Evolutionary conservation across 2,888 invertebrate genomes (phyloP), one percentile per base, ranked within the genome.

Genomic region (Anagyrus pseudococci): DNA sequence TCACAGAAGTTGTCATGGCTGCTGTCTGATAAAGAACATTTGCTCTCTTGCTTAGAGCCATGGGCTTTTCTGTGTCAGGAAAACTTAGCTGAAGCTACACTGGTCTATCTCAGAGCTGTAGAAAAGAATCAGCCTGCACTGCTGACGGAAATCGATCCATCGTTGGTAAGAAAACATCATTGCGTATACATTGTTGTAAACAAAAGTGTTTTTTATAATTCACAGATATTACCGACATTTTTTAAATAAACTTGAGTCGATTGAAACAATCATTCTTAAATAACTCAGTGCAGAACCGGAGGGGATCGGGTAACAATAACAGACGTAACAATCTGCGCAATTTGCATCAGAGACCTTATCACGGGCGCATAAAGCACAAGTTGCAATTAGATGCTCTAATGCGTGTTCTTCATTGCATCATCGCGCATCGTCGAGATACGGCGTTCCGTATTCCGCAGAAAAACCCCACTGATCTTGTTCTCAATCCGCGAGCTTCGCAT

Each of bases 41-140:
- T 89, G 48, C 78, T 83, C 43, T 81, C 83, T 25, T 88, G 87
- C 71, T 87, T 88, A 68, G 82, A 83, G 65, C 75, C 83, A 53
- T 81, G 83, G 73, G 86, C 89, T 19, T 88, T 86, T 76, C 76
- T 89, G 59, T 83, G 86, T 49, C 86, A 87, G 73, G 83, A 85
- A 68, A 81, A 82, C 61, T 86, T 87, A 75, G 83, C 86, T 15
- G 87, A 87, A 71, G 86, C 87, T 2, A 81, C 86, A 2, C 80
- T 88, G 43, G 85, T 88, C 40, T 88, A 88, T 71, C 79, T 89
- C 46, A 83, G 84, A 69, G 87, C 89, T 22, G 84, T 89, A 1
- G 88, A 89, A 78, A 81, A 85, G 53, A 86, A 87, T 74, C 87
- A 87, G 71, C 84, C 85, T 23, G 84, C 84, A 61, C 74, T 88